phyloP scores from a whole-genome alignment of 1,140 invertebrate genomes.

The Formica selysi region DNA sequence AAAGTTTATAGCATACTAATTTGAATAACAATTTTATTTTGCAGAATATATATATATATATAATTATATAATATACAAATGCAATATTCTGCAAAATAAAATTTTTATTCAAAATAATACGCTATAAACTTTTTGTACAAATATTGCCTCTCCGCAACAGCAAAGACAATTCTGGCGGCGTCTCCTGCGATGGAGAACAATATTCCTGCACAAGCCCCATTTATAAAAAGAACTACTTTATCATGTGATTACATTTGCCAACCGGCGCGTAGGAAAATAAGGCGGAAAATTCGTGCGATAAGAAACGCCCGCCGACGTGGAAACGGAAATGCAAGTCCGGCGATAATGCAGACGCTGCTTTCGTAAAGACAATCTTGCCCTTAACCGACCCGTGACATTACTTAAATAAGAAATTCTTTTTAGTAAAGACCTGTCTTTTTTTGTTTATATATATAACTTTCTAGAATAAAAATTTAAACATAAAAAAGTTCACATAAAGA shows the following conservation, averaged over 20 bases:
- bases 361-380: conserved; percentile 3
- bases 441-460: not conserved
- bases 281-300: conserved; percentile 45
- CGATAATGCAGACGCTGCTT: conserved; percentile 14
- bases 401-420: not conserved
- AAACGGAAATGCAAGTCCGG: conserved; percentile 35
- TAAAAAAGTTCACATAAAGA: not conserved
- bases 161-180: not conserved
- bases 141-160: conserved; percentile 1
- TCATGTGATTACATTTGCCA: conserved; percentile 43
- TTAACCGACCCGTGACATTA: not conserved
- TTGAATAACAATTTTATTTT: too few species aligned
- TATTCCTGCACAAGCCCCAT: conserved; percentile 25
- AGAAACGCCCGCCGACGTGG: conserved; percentile 7
- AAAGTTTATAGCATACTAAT: too few species aligned
- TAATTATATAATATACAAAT: not conserved
- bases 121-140: not conserved
- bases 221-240: conserved; percentile 43
- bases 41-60: not conserved
- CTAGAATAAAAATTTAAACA: not conserved
- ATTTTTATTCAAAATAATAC: not conserved
- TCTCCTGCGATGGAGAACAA: conserved; percentile 12
- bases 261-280: conserved; percentile 11
- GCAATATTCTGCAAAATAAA: not conserved
- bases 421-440: not conserved